Base-by-base conservation (phyloP, 2,113 vertebrate genomes). In the Gasterosteus nipponicus region DNA sequence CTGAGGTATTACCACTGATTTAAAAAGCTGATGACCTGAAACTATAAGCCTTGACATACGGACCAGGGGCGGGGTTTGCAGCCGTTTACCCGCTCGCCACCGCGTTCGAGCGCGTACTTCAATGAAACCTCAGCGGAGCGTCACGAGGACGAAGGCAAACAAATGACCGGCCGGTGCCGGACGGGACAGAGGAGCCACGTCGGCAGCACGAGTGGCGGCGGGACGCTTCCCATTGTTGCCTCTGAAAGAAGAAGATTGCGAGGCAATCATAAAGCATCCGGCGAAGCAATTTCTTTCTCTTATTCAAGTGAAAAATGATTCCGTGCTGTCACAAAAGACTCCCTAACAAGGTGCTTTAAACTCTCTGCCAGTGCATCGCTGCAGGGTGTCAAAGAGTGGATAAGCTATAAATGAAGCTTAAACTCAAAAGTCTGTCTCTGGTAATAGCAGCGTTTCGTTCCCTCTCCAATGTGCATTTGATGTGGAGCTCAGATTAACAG, bases 251-350 rank as follows among this genome's bases (percentile, higher is more conserved):
- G 80, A 26, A 26, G 22, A 26, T 26, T 84, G 81, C 69, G 80
- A 84, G 73, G 90, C 87, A 91, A 90, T 92, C 90, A 92, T 80
- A 90, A 92, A 91, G 85, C 89, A 82, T 79, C 85, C 88, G 80
- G 86, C 84, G 89, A 92, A 90, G 91, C 91, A 90, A 92, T 93
- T 92, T 93, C 87, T 92, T 89, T 92, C 89, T 93, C 90, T 92
- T 91, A 93, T 92, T 93, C 89, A 89, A 92, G 92, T 92, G 93
- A 92, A 89, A 93, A 92, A 92, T 91, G 84, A 90, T 92, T 92
- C 88, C 59, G 63, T 70, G 91, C 89, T 85, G 91, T 89, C 90
- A 92, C 91, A 93, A 93, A 93, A 92, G 92, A 90, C 84, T 89
- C 83, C 85, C 86, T 92, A 91, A 92, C 91, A 92, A 91, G 90